These are phyloP conservation scores for Premnoplex brunnescens DNA, from an alignment of 2,797 vertebrate genomes.

Conservation along the genomic window DNA sequence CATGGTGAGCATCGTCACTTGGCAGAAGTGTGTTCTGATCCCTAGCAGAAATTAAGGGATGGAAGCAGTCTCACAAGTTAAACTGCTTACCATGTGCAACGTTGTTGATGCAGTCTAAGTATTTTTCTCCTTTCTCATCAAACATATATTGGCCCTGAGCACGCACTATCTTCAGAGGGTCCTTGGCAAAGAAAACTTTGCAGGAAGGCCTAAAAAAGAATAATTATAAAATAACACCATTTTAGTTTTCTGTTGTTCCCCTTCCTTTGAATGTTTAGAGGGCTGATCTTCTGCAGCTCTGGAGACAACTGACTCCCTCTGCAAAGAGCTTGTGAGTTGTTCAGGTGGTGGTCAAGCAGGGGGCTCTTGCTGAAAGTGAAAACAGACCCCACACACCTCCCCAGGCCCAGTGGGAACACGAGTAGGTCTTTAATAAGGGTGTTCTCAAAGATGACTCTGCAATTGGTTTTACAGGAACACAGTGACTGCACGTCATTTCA, in stretches of 20 bases:
- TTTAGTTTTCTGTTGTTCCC: neutral
- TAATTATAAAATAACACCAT: neutral
- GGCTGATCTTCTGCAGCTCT: neutral
- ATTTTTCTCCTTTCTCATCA: slow-evolving; percentile 86
- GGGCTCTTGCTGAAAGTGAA: neutral
- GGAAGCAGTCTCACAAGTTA: neutral
- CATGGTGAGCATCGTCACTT: neutral
- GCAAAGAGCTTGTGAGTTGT: neutral
- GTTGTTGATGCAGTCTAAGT: slow-evolving; percentile 97
- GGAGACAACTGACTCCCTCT: neutral
- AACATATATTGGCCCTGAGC: slow-evolving; percentile 95
- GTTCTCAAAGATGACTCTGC: neutral
- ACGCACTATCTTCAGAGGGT: slow-evolving; percentile 92
- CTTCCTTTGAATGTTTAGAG: neutral
- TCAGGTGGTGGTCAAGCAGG: neutral
- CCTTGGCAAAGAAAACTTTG: slow-evolving; percentile 92
- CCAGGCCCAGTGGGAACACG: neutral
- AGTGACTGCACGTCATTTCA: neutral
- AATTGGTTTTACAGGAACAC: neutral
- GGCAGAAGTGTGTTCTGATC: neutral
- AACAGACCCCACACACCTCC: fast-evolving
- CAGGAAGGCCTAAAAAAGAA: slow-evolving; percentile 86
- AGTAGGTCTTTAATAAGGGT: neutral
- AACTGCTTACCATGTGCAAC: slow-evolving; percentile 90
- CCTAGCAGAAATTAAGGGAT: neutral